Conservation (phyloP, 2,797 vertebrate genomes). For the Anolis apletophallus region DNA sequence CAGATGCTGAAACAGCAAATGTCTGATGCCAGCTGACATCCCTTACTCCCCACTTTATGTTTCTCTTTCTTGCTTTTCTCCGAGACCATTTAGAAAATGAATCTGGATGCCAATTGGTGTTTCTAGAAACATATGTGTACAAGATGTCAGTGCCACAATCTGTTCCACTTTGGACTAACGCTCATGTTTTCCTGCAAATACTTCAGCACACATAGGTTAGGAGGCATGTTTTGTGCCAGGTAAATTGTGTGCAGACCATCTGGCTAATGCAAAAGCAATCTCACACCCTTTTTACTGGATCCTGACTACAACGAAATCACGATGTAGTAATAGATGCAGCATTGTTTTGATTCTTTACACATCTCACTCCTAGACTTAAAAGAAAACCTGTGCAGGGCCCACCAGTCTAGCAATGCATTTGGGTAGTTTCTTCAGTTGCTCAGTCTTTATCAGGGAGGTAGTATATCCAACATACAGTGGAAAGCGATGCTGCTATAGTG, state of each 20-base stretch:
- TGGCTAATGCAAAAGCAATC: constrained; percentile 27
- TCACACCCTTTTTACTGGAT: constrained; percentile 18
- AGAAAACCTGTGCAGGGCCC: not conserved
- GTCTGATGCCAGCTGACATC: constrained; percentile 41
- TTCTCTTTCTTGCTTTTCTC: constrained; percentile 31
- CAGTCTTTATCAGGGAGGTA: not conserved
- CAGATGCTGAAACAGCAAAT: constrained; percentile 64
- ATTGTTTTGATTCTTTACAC: not conserved
- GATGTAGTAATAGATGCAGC: no score
- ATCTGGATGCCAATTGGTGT: constrained; percentile 48
- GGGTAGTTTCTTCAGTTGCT: not conserved
- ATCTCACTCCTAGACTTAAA: not conserved
- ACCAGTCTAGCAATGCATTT: not conserved
- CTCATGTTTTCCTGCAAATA: not conserved
- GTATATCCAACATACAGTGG: not conserved
- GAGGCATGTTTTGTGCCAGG: constrained; percentile 47
- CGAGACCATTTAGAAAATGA: constrained; percentile 40
- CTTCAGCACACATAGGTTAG: constrained; percentile 20
- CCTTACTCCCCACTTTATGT: not conserved
- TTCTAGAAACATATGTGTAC: constrained; percentile 61
- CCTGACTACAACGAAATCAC: not conserved
- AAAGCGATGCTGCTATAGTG: no score
- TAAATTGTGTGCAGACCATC: constrained; percentile 38
- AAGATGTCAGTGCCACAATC: constrained; percentile 60
- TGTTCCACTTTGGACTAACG: constrained; percentile 31